Evolutionary conservation across 2,888 invertebrate species (phyloP).

Genomic region (Polydesmus complanatus): DNA sequence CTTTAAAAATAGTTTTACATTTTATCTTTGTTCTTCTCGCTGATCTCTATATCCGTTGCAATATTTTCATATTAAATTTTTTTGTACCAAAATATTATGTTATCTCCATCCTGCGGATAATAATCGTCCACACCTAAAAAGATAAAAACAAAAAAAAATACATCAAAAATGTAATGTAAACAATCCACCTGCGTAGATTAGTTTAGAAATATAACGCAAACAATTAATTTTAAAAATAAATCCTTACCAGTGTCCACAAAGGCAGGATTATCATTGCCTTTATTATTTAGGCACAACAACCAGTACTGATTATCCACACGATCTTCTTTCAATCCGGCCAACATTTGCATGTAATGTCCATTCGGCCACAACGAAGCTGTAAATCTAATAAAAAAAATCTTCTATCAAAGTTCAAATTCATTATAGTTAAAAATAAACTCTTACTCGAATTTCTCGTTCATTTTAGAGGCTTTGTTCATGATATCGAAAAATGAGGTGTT

Average conservation of each 20-base stretch:
- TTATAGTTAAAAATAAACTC: conserved; percentile 22
- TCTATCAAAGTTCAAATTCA: not conserved
- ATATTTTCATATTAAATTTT: conserved; percentile 47
- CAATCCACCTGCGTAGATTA: not conserved
- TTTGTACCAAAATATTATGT: conserved; percentile 85
- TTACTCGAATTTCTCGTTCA: conserved; percentile 47
- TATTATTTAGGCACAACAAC: conserved; percentile 55
- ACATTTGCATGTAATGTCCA: conserved; percentile 78
- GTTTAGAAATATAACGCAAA: not conserved
- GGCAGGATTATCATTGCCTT: conserved; percentile 13
- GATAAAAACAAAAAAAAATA: conserved; percentile 9
- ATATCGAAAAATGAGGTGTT: conserved; percentile 50
- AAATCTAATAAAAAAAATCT: conserved; percentile 40
- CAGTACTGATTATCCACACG: conserved; percentile 77
- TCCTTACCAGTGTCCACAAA: conserved; percentile 15
- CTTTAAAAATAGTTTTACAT: too few species aligned
- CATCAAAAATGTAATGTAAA: not conserved
- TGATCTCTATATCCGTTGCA: too few species aligned
- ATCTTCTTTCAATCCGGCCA: conserved; percentile 63
- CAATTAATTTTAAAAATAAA: not conserved
- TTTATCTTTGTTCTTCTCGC: too few species aligned
- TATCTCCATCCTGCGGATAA: conserved; percentile 71
- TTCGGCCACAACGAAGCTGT: conserved; percentile 81
- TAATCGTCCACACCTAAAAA: conserved; percentile 69
- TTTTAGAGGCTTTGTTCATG: conserved; percentile 71